These are phyloP conservation scores for Dysidea cf. avara DNA, from an alignment of 37 sponge, comb jelly and placozoan genomes.

Conservation along the genomic window DNA sequence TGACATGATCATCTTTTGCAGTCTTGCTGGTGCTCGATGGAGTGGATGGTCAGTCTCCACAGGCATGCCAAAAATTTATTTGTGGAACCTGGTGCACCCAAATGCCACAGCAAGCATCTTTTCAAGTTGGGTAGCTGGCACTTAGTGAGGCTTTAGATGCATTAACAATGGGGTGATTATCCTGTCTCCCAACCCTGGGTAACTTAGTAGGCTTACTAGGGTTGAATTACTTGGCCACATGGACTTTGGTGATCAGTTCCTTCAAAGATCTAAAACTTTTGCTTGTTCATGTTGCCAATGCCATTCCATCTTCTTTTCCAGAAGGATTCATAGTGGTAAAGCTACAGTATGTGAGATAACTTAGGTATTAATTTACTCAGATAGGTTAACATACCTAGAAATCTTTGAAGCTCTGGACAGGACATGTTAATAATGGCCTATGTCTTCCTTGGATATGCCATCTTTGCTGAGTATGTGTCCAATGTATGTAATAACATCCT, in stretches of 20 bases:
- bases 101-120: neutral
- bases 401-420: conserved; percentile 20
- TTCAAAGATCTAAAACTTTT: neutral
- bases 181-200: neutral
- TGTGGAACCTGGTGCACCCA: too few species aligned
- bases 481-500: conserved; percentile 12
- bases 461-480: conserved; percentile 41
- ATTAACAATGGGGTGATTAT: neutral
- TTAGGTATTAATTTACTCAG: conserved; percentile 41
- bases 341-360: conserved; percentile 17
- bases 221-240: neutral
- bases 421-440: conserved; percentile 29
- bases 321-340: neutral
- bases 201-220: too few species aligned
- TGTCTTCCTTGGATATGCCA: conserved; percentile 50
- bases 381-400: conserved; percentile 50
- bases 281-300: neutral
- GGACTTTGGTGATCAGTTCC: neutral
- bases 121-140: neutral
- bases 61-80: neutral
- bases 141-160: neutral
- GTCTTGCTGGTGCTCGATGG: too few species aligned
- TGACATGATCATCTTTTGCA: too few species aligned
- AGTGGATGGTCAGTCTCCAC: conserved; percentile 7
- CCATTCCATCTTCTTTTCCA: conserved; percentile 5